phyloP scores from a whole-genome alignment of 30 jellyfish, hydroid and myxozoan genomes.

The Chironex yamaguchii region DNA sequence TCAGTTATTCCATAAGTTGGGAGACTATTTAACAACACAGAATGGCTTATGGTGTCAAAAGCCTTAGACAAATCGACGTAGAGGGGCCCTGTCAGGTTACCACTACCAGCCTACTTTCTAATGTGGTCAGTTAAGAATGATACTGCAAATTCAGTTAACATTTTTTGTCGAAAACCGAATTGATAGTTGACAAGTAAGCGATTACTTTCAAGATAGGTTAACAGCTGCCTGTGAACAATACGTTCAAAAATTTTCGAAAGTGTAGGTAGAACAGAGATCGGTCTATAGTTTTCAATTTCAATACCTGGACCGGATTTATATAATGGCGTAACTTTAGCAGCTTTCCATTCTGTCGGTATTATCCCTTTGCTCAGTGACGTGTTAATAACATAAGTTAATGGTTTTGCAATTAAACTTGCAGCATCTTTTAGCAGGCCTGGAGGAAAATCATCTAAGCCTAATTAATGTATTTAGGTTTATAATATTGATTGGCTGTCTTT shows the following conservation, averaged over 20 bases:
- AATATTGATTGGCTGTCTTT: too few relatives aligned
- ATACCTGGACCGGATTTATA: conserved; percentile 53
- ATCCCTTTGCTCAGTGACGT: conserved; percentile 43
- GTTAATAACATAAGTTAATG: conserved; percentile 48
- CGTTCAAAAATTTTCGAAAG: conserved; percentile 52
- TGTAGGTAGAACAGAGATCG: conserved; percentile 68
- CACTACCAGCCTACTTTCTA: conserved; percentile 54
- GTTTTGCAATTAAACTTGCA: conserved; percentile 25
- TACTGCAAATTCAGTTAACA: conserved; percentile 35
- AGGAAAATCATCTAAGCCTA: conserved; percentile 35
- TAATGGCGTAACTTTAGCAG: conserved; percentile 68
- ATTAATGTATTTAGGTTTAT: too few relatives aligned
- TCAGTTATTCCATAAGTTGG: conserved; percentile 45
- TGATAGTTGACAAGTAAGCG: neutral
- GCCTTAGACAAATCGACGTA: conserved; percentile 42
- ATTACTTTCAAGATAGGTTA: conserved; percentile 44
- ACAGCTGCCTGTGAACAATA: conserved; percentile 67
- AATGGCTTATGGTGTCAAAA: conserved; percentile 54
- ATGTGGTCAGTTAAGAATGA: conserved; percentile 47
- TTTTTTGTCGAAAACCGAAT: conserved; percentile 55
- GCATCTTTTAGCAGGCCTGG: conserved; percentile 40
- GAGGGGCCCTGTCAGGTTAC: conserved; percentile 57
- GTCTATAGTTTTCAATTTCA: conserved; percentile 66
- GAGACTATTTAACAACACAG: conserved; percentile 29
- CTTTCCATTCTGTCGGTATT: conserved; percentile 69